Evolutionary conservation across 2,888 invertebrate genomes (phyloP), one percentile per base, ranked within the genome.

Genomic region (Dryobota labecula): DNA sequence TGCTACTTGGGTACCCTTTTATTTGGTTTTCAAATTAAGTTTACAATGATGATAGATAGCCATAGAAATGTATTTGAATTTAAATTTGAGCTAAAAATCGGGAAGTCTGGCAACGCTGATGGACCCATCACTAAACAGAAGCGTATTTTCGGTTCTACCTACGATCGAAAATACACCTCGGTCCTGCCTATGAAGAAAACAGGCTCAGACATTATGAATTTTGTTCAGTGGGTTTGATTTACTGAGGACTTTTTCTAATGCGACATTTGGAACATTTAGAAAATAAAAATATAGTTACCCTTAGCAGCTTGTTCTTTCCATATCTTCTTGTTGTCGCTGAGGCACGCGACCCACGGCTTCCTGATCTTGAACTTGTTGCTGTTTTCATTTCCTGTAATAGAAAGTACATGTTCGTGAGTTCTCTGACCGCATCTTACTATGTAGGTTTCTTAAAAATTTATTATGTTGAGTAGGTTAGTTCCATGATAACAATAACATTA

Each of bases 271-370:
- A 30, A 13, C 11, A 20, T 54, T 63, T 41, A 7, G 6, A 24
- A 24, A 47, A 18, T 43, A 18, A 7, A 53, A 64, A 30, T 1
- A 51, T 56, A 66, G 1, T 24, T 92, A 97, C 98, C 98, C 96
- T 97, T 97, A 63, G 97, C 95, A 70, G 98, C 98, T 92, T 98
- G 98, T 82, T 98, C 98, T 89, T 98, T 98, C 98, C 98, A 98
- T 87, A 97, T 97, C 85, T 96, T 96, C 93, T 98, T 98, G 93
- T 98, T 98, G 85, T 98, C 97, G 54, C 96, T 96, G 64, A 98
- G 97, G 92, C 98, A 98, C 38, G 96, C 94, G 51, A 97, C 95
- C 98, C 98, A 98, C 0, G 98, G 98, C 89, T 98, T 98, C 81
- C 97, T 96, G 75, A 98, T 97, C 90, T 96, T 96, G 88, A 97